A percentile compares a stretch with the other conserved stretches of the same genome.
Evolutionary conservation across 92 coral and sea anemone species (phyloP).

Genomic region (Umimayanthus chanpuru): DNA sequence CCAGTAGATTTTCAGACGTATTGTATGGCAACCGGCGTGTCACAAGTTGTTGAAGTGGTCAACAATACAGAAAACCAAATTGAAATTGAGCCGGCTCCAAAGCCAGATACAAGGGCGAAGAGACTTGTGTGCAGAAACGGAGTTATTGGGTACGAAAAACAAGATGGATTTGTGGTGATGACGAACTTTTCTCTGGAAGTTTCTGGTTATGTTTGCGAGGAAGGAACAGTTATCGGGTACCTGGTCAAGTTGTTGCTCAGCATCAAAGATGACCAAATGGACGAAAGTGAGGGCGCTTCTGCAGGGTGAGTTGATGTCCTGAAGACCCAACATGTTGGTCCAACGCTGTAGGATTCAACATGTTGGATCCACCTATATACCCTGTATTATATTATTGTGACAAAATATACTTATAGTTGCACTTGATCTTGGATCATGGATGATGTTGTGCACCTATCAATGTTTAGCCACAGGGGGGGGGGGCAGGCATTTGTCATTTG

Average conservation of each 20-base stretch:
- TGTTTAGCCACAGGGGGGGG: too few species aligned
- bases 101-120: not conserved
- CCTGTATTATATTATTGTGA: too few species aligned
- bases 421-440: too few species aligned
- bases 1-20: slow-evolving; percentile 15
- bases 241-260: not conserved
- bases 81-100: not conserved
- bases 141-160: slow-evolving; percentile 18
- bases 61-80: not conserved
- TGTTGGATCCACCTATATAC: too few species aligned
- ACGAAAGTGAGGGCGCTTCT: not conserved
- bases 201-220: slow-evolving; percentile 23
- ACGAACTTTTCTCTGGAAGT: slow-evolving; percentile 23
- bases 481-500: too few species aligned
- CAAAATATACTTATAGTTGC: too few species aligned
- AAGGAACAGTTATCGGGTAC: slow-evolving; percentile 10
- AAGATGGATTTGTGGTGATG: slow-evolving; percentile 14
- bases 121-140: slow-evolving; percentile 15
- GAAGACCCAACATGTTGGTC: too few species aligned
- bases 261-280: slow-evolving; percentile 9
- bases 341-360: too few species aligned
- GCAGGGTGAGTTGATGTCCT: not conserved
- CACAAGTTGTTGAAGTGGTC: slow-evolving; percentile 9
- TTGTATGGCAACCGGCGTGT: slow-evolving; percentile 15
- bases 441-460: too few species aligned